Evolutionary conservation across 2,888 invertebrate species (phyloP).

Genomic region (Tipula confusa): DNA sequence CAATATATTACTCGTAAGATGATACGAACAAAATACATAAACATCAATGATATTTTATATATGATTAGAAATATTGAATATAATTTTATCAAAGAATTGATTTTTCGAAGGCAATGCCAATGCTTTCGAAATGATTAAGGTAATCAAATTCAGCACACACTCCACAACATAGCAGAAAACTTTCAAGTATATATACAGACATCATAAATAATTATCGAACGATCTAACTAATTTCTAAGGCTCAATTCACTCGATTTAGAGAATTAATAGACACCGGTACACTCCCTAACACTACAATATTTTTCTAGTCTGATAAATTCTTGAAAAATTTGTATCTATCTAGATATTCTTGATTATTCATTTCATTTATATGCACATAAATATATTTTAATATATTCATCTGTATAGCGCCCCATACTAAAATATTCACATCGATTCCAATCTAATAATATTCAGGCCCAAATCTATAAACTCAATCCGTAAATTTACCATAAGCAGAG

Average conservation of each 20-base stretch:
- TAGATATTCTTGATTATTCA: background rate
- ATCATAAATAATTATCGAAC: slow-evolving; percentile 3
- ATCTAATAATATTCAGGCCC: slow-evolving; percentile 12
- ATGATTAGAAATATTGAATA: background rate
- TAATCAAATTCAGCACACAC: background rate
- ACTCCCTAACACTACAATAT: background rate
- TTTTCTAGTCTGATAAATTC: background rate
- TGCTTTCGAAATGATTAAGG: background rate
- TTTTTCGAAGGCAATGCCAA: background rate
- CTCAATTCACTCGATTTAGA: background rate
- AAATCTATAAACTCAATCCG: background rate
- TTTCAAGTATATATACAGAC: background rate
- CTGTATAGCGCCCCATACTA: background rate
- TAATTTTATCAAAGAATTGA: background rate
- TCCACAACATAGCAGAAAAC: background rate
- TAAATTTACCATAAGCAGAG: background rate
- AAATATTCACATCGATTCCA: slow-evolving; percentile 1
- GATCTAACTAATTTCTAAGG: background rate
- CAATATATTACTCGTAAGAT: background rate
- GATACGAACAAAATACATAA: background rate
- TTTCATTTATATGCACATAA: slow-evolving; percentile 25
- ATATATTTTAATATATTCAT: slow-evolving; percentile 20
- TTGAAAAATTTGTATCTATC: background rate
- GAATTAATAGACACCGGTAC: background rate
- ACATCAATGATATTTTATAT: background rate